Conservation (phyloP, 2,888 invertebrate species). For the Mycalesis mineus region DNA sequence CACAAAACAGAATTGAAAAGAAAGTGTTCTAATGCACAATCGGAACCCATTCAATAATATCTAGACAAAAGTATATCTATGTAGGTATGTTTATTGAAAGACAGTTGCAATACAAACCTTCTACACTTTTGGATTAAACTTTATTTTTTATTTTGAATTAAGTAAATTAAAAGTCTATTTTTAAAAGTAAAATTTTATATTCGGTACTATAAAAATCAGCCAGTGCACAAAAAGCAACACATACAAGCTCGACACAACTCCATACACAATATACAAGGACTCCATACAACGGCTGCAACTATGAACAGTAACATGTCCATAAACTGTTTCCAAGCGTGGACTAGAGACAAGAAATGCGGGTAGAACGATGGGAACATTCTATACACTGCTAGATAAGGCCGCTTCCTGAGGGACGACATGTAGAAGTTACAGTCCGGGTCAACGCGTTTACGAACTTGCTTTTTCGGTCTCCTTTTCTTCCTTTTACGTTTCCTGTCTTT, state of each 20-base stretch:
- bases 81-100: too few species aligned
- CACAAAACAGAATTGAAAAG: too few species aligned
- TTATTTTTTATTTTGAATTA: background rate
- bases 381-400: conserved; percentile 42
- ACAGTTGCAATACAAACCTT: too few species aligned
- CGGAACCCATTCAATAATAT: too few species aligned
- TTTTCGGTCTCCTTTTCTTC: conserved; percentile 11
- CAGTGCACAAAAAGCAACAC: conserved; percentile 47
- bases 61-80: too few species aligned
- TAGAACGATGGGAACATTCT: conserved; percentile 49
- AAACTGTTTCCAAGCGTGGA: conserved; percentile 42
- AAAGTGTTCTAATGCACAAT: too few species aligned
- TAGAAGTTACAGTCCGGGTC: conserved; percentile 42
- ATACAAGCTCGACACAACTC: conserved; percentile 41
- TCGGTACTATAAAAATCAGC: conserved; percentile 23
- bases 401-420: conserved; percentile 44
- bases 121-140: too few species aligned
- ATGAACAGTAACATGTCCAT: conserved; percentile 43
- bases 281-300: conserved; percentile 51
- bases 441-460: conserved; percentile 25
- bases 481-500: conserved; percentile 33
- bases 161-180: background rate
- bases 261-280: conserved; percentile 48
- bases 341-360: conserved; percentile 43
- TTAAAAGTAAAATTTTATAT: conserved; percentile 18